phyloP scores from a whole-genome alignment of 2,113 vertebrate species.

The Symphodus melops region DNA sequence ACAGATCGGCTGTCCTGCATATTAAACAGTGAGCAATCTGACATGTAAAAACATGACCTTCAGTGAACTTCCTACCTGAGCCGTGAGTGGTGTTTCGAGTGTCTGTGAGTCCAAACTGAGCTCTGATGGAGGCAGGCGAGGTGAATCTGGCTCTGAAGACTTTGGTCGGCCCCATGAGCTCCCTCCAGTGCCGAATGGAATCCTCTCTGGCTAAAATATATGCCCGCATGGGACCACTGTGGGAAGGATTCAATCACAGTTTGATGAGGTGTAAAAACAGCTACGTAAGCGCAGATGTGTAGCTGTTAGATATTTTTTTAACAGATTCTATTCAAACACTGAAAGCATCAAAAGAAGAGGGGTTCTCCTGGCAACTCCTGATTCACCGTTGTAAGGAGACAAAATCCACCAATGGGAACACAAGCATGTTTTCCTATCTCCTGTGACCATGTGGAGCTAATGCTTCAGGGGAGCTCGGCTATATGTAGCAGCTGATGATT shows the following conservation, averaged over 20 bases:
- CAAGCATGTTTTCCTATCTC: conserved; percentile 4
- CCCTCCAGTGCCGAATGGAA: conserved; percentile 89
- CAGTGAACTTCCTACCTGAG: conserved; percentile 84
- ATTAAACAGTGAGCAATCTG: too few relatives aligned
- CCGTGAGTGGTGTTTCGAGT: conserved; percentile 96
- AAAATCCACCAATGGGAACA: conserved; percentile 17
- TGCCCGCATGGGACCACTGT: conserved; percentile 93
- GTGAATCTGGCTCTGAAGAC: conserved; percentile 89
- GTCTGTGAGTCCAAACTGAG: conserved; percentile 92
- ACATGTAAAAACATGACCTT: background rate
- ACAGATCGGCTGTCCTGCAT: too few relatives aligned
- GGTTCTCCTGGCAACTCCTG: conserved; percentile 6
- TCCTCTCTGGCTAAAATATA: conserved; percentile 93
- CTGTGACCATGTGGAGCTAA: conserved; percentile 6
- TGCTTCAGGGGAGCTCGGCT: conserved; percentile 15
- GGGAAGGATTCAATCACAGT: background rate
- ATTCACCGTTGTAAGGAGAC: conserved; percentile 18
- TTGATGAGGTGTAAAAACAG: background rate
- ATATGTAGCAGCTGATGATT: background rate
- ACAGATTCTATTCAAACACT: conserved; percentile 2
- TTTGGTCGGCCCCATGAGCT: conserved; percentile 95
- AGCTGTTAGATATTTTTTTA: background rate
- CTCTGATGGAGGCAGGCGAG: conserved; percentile 87
- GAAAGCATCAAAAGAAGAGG: background rate
- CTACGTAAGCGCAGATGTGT: background rate